A percentile compares a stretch with the other conserved stretches of the same genome.
phyloP scores from a whole-genome alignment of 1,140 invertebrate species.

The Ips typographus region DNA sequence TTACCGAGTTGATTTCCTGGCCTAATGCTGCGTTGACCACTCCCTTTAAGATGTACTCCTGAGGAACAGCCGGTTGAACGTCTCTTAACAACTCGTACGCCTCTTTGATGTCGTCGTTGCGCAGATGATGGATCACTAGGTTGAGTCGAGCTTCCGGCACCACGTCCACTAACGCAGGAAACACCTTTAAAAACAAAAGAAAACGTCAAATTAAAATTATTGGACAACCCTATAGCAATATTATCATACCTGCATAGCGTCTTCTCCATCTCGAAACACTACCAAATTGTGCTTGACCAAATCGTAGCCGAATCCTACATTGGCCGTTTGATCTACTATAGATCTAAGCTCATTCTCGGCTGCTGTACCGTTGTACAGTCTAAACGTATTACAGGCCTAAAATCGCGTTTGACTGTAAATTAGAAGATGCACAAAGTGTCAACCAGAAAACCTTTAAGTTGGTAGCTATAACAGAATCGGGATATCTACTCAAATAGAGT shows the following conservation, averaged over 20 bases:
- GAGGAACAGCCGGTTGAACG: slow-evolving; percentile 87
- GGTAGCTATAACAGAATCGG: slow-evolving; percentile 91
- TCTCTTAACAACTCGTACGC: slow-evolving; percentile 91
- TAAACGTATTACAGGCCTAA: slow-evolving; percentile 54
- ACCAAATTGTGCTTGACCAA: slow-evolving; percentile 94
- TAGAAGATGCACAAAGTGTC: no score
- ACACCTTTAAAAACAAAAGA: slow-evolving; percentile 53
- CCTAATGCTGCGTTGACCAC: slow-evolving; percentile 93
- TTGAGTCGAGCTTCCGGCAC: slow-evolving; percentile 96
- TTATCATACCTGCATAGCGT: slow-evolving; percentile 71
- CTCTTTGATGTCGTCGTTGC: slow-evolving; percentile 87
- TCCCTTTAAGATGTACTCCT: slow-evolving; percentile 96
- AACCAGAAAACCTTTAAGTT: slow-evolving; percentile 80
- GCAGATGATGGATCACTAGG: slow-evolving; percentile 92
- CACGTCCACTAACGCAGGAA: slow-evolving; percentile 90
- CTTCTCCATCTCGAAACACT: slow-evolving; percentile 93
- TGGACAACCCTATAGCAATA: neutral
- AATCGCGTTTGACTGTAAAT: slow-evolving; percentile 1
- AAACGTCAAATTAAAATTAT: neutral
- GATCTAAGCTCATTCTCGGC: slow-evolving; percentile 86
- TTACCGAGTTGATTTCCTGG: slow-evolving; percentile 87
- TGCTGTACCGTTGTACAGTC: slow-evolving; percentile 91
- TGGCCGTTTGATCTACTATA: slow-evolving; percentile 74
- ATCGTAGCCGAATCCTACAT: slow-evolving; percentile 88
- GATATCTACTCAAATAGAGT: slow-evolving; percentile 89